A percentile compares a stretch with the other conserved stretches of the same genome.
Conservation (phyloP, 2,888 invertebrate species). For the Gortyna flavago region DNA sequence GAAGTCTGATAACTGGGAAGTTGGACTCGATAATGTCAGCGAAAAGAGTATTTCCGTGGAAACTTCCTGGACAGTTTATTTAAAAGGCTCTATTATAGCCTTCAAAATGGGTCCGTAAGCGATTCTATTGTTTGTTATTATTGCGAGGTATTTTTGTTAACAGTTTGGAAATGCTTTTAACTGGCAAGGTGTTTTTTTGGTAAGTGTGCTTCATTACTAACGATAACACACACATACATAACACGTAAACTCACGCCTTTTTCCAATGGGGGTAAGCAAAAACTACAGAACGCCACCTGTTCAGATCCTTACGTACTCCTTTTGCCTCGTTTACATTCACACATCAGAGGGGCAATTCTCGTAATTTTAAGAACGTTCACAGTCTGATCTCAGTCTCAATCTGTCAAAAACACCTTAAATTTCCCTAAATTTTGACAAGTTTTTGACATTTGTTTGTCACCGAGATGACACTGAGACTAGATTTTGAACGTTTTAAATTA, state of each 20-base stretch:
- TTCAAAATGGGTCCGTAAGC: conserved; percentile 29
- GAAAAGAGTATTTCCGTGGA: conserved; percentile 65
- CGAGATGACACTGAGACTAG: too few species aligned
- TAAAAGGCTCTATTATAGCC: conserved; percentile 43
- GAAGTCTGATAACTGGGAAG: conserved; percentile 64
- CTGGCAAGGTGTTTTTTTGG: not conserved
- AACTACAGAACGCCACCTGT: too few species aligned
- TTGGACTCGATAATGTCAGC: conserved; percentile 67
- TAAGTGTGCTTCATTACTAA: not conserved
- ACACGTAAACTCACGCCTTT: too few species aligned
- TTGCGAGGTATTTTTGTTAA: not conserved
- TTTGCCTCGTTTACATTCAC: too few species aligned
- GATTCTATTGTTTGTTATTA: conserved; percentile 19
- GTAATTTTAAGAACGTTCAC: too few species aligned
- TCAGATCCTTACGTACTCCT: too few species aligned
- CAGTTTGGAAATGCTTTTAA: conserved; percentile 6
- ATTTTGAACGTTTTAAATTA: too few species aligned
- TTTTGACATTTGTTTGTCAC: too few species aligned
- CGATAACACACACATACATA: not conserved
- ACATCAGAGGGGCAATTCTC: too few species aligned
- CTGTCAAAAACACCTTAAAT: too few species aligned
- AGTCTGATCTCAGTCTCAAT: too few species aligned
- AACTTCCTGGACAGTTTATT: conserved; percentile 59
- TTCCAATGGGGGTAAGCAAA: not conserved
- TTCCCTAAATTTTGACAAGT: too few species aligned